These are phyloP conservation scores for Trinectes maculatus DNA, from an alignment of 2,113 vertebrate genomes.

Conservation along the genomic window DNA sequence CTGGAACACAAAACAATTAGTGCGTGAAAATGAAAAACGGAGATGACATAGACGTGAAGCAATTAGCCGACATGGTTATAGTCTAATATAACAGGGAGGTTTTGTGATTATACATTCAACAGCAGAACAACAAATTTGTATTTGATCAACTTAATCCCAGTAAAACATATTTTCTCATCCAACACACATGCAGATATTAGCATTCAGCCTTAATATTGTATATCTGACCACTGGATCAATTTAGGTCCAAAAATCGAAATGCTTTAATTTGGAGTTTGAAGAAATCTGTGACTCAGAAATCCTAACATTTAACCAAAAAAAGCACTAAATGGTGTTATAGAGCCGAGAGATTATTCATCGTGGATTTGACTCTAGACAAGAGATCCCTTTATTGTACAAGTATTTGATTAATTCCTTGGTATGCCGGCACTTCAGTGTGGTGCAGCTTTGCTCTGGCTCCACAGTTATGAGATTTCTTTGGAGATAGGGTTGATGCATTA, in stretches of 20 bases:
- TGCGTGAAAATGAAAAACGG: not conserved
- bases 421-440: not conserved
- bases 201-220: not conserved
- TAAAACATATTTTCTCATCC: not conserved
- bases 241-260: too few species aligned
- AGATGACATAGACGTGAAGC: slow-evolving; percentile 1
- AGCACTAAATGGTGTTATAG: too few species aligned
- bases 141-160: not conserved
- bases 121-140: slow-evolving; percentile 17
- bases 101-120: not conserved
- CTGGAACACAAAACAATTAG: too few species aligned
- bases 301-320: slow-evolving; percentile 20
- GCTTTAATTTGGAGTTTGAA: too few species aligned
- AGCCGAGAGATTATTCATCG: too few species aligned
- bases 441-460: not conserved
- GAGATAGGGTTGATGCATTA: slow-evolving; percentile 46
- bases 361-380: too few species aligned
- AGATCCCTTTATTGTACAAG: too few species aligned
- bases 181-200: not conserved
- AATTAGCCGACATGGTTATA: slow-evolving; percentile 9
- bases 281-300: slow-evolving; percentile 3
- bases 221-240: not conserved
- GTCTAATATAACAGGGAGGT: not conserved
- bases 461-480: slow-evolving; percentile 46
- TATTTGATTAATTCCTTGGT: too few species aligned